Evolutionary conservation across 2,888 invertebrate genomes (phyloP).

Genomic region (Anthophora plumipes): DNA sequence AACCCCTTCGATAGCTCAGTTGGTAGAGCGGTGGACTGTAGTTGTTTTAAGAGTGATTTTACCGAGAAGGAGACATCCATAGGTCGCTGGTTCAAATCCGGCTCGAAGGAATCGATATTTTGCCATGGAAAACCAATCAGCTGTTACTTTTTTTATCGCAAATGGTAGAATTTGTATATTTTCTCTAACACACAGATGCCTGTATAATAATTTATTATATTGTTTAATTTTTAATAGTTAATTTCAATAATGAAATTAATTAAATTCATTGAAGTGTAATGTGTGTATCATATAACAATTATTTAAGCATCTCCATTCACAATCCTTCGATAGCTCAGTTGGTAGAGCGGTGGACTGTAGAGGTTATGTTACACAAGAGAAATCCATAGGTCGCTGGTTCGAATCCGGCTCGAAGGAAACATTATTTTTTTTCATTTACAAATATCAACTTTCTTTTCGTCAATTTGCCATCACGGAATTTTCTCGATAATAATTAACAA

Average conservation of each 20-base stretch:
- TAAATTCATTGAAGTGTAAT: background rate
- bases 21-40: conserved; percentile 84
- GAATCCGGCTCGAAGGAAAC: conserved; percentile 82
- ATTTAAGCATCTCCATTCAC: background rate
- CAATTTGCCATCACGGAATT: background rate
- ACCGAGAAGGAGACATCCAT: conserved; percentile 74
- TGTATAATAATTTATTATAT: background rate
- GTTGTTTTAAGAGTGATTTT: conserved; percentile 69
- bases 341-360: conserved; percentile 84
- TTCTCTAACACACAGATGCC: conserved; percentile 20
- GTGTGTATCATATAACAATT: accelerated
- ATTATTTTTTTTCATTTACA: conserved; percentile 28
- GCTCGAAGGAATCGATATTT: conserved; percentile 74
- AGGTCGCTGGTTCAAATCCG: conserved; percentile 81
- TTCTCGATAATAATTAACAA: too few relatives aligned
- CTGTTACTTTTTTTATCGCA: background rate
- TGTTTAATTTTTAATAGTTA: background rate
- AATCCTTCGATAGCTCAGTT: conserved; percentile 82
- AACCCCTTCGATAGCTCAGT: conserved; percentile 81
- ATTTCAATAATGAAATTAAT: background rate
- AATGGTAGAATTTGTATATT: background rate
- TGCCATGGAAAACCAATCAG: background rate
- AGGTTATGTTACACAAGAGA: conserved; percentile 41
- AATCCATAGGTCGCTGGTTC: conserved; percentile 82
- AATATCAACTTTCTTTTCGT: background rate